Base-by-base conservation (phyloP, 2,113 vertebrate genomes). In the Cyanocitta stelleri region DNA sequence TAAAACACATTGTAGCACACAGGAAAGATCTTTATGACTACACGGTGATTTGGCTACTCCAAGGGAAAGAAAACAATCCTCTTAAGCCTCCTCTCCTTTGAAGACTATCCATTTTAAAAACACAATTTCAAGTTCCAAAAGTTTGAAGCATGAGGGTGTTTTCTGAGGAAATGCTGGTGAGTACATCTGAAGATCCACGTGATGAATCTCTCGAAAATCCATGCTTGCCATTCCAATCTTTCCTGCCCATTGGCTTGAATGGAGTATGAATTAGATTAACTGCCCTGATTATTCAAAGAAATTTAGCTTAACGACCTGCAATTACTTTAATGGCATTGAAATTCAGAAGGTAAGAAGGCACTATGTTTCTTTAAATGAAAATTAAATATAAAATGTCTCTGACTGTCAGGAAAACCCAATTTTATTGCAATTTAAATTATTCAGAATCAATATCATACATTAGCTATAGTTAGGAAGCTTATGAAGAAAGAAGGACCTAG, bases 401-500 rank as follows among this genome's bases (percentile, higher is more conserved):
- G 97, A 98, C 96, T 97, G 96, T 96, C 97, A 97, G 94, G 97
- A 97, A 98, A 98, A 97, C 87, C 93, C 96, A 96, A 97, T 98
- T 98, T 97, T 98, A 98, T 97, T 97, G 97, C 92, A 85, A 97
- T 98, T 95, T 98, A 96, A 98, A 98, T 98, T 98, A 98, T 98
- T 98, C 97, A 97, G 80, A 97, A 98, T 98, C 98, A 97, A 98
- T 98, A 98, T 79, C 62, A 69, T 44, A 93, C 96, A 96, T 98
- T 96, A 98, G 90, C 85, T 93, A 75, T 88, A 93, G 83, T 68
- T 93, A 80, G 68, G 69, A 97, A 97, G 83, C 76, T 67, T 92
- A 84, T 52, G 85, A 91, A 93, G 78, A 88, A 81, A 93, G 83
- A 95, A 74, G 90, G 33, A n/a, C 72, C 74, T 81, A 74, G 92